Conservation (phyloP, 2,888 invertebrate genomes). For the Polydrusus cervinus region DNA sequence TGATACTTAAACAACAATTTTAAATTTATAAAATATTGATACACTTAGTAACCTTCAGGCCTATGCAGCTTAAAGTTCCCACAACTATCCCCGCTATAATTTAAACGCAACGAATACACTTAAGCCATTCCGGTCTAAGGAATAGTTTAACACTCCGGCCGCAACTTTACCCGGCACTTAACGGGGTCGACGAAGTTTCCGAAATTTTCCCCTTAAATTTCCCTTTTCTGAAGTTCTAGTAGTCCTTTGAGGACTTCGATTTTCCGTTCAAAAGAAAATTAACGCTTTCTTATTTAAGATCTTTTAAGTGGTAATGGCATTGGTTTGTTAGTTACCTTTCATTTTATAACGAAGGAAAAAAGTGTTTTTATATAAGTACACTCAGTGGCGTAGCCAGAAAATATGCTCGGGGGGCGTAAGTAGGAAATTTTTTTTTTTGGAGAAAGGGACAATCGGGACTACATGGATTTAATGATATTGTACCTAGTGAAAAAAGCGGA, state of each 20-base stretch:
- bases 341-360: not conserved
- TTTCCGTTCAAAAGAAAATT: constrained; percentile 26
- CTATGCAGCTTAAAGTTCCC: constrained; percentile 8
- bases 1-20: no score
- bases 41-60: constrained; percentile 5
- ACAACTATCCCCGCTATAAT: constrained; percentile 15
- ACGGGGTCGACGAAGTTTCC: constrained; percentile 23
- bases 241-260: constrained; percentile 29
- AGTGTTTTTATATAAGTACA: no score
- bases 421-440: no score
- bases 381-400: no score
- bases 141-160: constrained; percentile 39
- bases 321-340: constrained; percentile 4
- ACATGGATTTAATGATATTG: no score
- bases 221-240: constrained; percentile 33
- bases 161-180: constrained; percentile 41
- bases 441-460: no score
- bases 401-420: no score
- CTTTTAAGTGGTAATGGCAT: constrained; percentile 17
- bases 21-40: constrained; percentile 2
- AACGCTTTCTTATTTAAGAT: constrained; percentile 6
- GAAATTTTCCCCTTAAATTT: constrained; percentile 29
- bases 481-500: no score
- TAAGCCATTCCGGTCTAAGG: constrained; percentile 31
- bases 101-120: constrained; percentile 26